These are phyloP conservation scores for Holotrichia oblita DNA, from an alignment of 1,140 invertebrate species.

Conservation along the genomic window DNA sequence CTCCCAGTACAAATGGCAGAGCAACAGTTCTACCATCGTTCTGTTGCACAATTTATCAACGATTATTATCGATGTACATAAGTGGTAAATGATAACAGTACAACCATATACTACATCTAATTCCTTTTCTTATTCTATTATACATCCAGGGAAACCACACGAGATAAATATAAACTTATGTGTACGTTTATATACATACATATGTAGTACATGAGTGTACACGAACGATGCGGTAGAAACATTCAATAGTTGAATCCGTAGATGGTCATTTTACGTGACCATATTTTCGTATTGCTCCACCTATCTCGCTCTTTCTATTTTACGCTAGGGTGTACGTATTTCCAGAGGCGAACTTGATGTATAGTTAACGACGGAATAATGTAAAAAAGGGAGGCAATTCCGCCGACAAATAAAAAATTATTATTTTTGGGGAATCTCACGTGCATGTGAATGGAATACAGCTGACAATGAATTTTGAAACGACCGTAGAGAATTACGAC, in stretches of 20 bases:
- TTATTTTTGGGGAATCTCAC: not conserved
- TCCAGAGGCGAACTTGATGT: conserved; percentile 12
- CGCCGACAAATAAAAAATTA: conserved; percentile 13
- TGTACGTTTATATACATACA: not conserved
- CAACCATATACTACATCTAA: too few relatives aligned
- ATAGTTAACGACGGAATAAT: conserved; percentile 13
- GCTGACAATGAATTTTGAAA: not conserved
- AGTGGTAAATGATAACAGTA: too few relatives aligned
- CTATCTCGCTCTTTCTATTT: conserved; percentile 21
- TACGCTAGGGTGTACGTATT: conserved; percentile 27
- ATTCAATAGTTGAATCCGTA: conserved; percentile 7
- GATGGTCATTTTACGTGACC: conserved; percentile 30
- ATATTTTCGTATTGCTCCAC: not conserved
- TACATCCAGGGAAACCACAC: too few relatives aligned
- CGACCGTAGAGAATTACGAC: too few relatives aligned
- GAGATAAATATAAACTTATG: not conserved
- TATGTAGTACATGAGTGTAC: not conserved
- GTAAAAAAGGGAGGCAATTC: not conserved
- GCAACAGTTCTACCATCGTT: too few relatives aligned
- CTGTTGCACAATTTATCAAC: too few relatives aligned
- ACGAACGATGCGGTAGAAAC: not conserved
- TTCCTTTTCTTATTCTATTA: too few relatives aligned
- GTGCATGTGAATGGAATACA: not conserved
- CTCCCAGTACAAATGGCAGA: too few relatives aligned
- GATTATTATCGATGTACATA: too few relatives aligned